phyloP scores from a whole-genome alignment of 2,888 invertebrate genomes.

The Blera fallax region DNA sequence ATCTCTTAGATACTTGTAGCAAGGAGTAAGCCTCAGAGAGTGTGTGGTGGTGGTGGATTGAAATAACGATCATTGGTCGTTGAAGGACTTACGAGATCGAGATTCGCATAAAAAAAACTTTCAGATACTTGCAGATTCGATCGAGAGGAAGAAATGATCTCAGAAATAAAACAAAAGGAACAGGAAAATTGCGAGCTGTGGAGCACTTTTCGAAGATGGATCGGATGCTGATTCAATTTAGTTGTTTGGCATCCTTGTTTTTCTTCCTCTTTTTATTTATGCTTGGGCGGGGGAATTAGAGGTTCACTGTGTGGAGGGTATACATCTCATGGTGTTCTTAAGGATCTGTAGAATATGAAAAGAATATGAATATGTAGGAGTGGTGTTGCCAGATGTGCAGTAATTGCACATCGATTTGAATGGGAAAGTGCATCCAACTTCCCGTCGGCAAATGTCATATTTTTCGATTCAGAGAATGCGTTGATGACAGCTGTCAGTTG shows the following conservation, averaged over 20 bases:
- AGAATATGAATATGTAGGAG: background rate
- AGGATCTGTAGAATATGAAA: background rate
- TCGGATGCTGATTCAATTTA: constrained; percentile 53
- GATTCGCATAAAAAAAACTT: constrained; percentile 41
- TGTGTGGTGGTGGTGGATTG: background rate
- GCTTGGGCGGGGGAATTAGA: background rate
- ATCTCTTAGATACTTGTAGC: background rate
- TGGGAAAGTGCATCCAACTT: too few relatives aligned
- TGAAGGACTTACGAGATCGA: constrained; percentile 41
- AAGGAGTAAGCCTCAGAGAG: background rate
- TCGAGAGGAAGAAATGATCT: constrained; percentile 29
- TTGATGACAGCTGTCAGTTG: too few relatives aligned
- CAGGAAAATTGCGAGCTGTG: background rate
- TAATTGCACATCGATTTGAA: background rate
- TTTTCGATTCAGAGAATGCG: too few relatives aligned
- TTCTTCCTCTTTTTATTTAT: background rate
- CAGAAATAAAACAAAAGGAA: constrained; percentile 29
- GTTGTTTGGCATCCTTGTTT: constrained; percentile 46
- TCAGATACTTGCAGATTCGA: constrained; percentile 7
- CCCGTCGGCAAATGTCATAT: too few relatives aligned
- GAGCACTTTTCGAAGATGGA: constrained; percentile 51
- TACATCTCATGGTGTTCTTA: background rate
- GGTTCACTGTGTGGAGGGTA: constrained; percentile 17
- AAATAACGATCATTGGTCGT: constrained; percentile 42
- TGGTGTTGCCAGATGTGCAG: constrained; percentile 8